Percentiles rank a stretch among this genome's conserved stretches.
phyloP scores from a whole-genome alignment of 1,140 invertebrate species.

The Drosophila ercepeae region DNA sequence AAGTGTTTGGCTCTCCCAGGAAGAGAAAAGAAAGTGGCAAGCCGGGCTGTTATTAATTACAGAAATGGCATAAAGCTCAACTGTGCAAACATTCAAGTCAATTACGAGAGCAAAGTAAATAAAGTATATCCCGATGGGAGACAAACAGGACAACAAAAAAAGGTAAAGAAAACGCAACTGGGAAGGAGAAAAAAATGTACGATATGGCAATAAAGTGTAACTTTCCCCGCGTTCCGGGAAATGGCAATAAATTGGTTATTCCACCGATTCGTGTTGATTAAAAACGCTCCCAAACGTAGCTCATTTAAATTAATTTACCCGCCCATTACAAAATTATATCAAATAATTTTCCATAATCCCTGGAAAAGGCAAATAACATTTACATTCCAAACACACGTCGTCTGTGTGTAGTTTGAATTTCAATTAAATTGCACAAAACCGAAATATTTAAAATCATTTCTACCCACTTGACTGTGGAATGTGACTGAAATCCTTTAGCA shows the following conservation, averaged over 20 bases:
- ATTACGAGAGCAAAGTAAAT: conserved; percentile 36
- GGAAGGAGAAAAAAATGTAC: not conserved
- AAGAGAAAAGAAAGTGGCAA: not conserved
- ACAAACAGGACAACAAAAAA: conserved; percentile 11
- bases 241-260: conserved; percentile 5
- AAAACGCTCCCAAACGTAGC: conserved; percentile 6
- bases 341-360: conserved; percentile 35
- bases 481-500: conserved; percentile 7
- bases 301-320: conserved; percentile 47
- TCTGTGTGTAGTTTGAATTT: not conserved
- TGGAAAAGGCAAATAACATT: conserved; percentile 9
- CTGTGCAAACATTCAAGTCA: conserved; percentile 55
- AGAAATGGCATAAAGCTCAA: conserved; percentile 50
- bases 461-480: conserved; percentile 39
- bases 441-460: conserved; percentile 49
- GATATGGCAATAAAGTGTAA: conserved; percentile 3
- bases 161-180: not conserved
- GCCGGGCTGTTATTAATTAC: conserved; percentile 50
- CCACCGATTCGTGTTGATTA: conserved; percentile 7
- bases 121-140: not conserved
- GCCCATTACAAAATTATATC: not conserved
- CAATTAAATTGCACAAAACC: conserved; percentile 37
- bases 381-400: conserved; percentile 15
- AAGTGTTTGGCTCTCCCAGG: conserved; percentile 2
- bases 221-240: conserved; percentile 12